These are phyloP conservation scores for Xenops minutus DNA, from an alignment of 2,797 vertebrate species.

Conservation along the genomic window DNA sequence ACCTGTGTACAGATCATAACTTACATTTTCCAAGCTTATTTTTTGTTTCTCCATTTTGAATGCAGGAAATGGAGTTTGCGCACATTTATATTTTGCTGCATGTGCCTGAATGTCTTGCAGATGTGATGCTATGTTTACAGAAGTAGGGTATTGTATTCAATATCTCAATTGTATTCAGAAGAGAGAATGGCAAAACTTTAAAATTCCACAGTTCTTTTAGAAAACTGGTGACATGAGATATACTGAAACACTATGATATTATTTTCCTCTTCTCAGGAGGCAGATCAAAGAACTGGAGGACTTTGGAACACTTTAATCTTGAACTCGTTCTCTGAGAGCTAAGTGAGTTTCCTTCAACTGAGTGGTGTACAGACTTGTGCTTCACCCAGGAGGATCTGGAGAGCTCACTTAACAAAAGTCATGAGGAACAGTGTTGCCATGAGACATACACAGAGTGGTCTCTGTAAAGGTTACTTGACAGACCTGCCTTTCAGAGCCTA, in stretches of 20 bases:
- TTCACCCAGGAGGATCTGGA: neutral
- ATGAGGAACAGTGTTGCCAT: neutral
- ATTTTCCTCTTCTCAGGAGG: neutral
- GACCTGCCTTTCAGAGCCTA: neutral
- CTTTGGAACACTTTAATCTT: neutral
- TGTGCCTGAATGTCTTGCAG: neutral
- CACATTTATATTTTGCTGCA: neutral
- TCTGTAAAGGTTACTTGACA: neutral
- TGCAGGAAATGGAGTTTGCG: neutral
- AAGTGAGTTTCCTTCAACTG: neutral
- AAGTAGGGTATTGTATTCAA: neutral
- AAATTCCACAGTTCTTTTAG: neutral
- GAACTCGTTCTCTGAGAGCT: neutral
- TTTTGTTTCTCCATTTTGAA: neutral
- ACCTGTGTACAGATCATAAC: neutral
- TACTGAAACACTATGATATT: neutral
- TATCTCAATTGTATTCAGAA: neutral
- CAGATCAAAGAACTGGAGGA: neutral
- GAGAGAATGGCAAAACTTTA: neutral
- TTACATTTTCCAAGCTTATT: neutral
- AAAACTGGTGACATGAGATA: neutral
- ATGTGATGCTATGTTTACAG: neutral
- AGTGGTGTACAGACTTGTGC: neutral
- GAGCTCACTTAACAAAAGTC: neutral
- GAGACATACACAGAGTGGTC: neutral